Evolutionary conservation across 2,113 vertebrate species (phyloP).

Genomic region (Nestor notabilis): DNA sequence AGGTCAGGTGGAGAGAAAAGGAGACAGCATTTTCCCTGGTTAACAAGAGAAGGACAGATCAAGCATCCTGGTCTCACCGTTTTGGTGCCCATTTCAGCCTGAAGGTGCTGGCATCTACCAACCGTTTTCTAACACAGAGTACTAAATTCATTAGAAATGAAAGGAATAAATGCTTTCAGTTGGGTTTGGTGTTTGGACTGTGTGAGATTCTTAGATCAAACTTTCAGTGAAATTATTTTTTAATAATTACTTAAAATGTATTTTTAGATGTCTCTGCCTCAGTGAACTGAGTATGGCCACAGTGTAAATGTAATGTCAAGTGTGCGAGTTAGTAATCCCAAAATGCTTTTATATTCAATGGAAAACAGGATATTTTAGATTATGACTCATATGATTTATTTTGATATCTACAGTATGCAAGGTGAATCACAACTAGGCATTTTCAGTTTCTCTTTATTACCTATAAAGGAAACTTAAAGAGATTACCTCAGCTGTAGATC

Average conservation of each 20-base stretch:
- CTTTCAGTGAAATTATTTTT: background rate
- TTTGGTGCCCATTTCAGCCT: background rate
- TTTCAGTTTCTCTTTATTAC: background rate
- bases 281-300: background rate
- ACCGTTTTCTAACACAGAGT: background rate
- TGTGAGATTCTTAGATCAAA: background rate
- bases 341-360: background rate
- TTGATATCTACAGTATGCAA: background rate
- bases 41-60: background rate
- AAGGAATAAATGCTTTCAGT: background rate
- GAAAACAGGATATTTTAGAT: background rate
- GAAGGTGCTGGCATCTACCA: background rate
- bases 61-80: background rate
- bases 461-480: background rate
- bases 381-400: background rate
- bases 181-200: background rate
- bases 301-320: background rate
- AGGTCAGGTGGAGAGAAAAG: background rate
- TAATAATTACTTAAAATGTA: background rate
- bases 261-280: background rate
- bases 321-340: background rate
- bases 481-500: background rate
- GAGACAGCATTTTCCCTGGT: accelerated
- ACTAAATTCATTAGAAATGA: background rate
- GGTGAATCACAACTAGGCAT: background rate